These are phyloP conservation scores for Phallusia fumigata DNA, from an alignment of 23 tunicate species.

Conservation along the genomic window DNA sequence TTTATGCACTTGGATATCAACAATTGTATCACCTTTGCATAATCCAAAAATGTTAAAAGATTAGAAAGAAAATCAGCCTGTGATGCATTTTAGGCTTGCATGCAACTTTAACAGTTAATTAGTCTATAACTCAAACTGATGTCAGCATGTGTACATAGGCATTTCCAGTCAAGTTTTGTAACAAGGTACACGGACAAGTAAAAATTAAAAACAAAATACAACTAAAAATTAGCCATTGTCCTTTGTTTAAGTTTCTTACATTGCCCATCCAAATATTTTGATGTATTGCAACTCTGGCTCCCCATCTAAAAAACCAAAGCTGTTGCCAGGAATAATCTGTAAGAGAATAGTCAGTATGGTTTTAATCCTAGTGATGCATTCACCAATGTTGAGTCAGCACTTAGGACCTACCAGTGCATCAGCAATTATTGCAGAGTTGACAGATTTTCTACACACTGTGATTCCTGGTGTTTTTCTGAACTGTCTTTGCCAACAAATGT, in stretches of 20 bases:
- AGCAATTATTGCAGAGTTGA: conserved; percentile 10
- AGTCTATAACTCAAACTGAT: too few species aligned
- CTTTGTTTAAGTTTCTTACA: conserved; percentile 57
- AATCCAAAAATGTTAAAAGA: too few species aligned
- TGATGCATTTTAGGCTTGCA: too few species aligned
- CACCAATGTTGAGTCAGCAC: not conserved
- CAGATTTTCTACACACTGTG: not conserved
- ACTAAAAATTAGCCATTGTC: not conserved
- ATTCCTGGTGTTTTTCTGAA: conserved; percentile 25
- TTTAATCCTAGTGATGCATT: not conserved
- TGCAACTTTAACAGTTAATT: too few species aligned
- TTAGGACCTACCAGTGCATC: conserved; percentile 39
- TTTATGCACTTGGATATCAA: too few species aligned
- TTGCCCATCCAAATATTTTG: conserved; percentile 52
- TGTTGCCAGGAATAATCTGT: conserved; percentile 66
- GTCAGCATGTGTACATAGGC: too few species aligned
- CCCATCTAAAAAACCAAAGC: conserved; percentile 70
- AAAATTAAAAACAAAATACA: not conserved
- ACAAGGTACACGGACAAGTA: too few species aligned
- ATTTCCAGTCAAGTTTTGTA: too few species aligned
- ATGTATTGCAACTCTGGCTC: conserved; percentile 53
- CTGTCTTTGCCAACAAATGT: conserved; percentile 28
- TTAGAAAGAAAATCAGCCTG: too few species aligned
- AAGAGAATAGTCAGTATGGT: not conserved
- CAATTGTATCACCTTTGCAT: too few species aligned